Base-by-base conservation (phyloP, 1,140 invertebrate species). In the Atta cephalotes region DNA sequence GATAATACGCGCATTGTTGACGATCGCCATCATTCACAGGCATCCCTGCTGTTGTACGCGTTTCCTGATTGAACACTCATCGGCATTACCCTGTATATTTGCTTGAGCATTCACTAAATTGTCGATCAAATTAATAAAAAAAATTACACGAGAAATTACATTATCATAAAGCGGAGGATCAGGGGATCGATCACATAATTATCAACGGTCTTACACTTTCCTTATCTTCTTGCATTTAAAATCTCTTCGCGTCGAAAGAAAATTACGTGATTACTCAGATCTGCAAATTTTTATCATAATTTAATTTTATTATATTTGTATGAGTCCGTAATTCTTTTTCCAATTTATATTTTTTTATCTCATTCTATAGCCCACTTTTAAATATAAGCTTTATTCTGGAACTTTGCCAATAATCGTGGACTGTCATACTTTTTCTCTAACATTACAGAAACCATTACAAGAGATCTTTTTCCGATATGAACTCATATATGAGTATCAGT, bases 31-130 rank as follows among this genome's bases (percentile, higher is more conserved):
- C 80, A 84, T 76, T 74, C 80, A 60, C 80, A 49, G 68, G 25
- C 39, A 35, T 82, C 28, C 39, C 25, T 18, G 25, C 21, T 18
- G 35, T 31, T 60, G 25, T 74, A 39, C 21, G 80, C 80, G 18
- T 84, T 84, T 84, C 80, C 80, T 62, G 56, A 84, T 84, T 51
- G 58, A 74, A 84, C 70, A 62, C 80, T 74, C 80, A 84, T 84
- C 39, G 58, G 14, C 21, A 35, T 58, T 28, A 31, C n/a, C 31
- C 21, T 58, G 70, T 45, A 71, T 21, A 58, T 71, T 58, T 21
- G 16, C 51, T 45, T 18, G 9, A 58, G 25, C 53, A 16, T 71
- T 71, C 35, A 14, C 16, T 53, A 21, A 66, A 53, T 68, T 66
- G n/a, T 25, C 31, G 31, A 9, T 3, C 28, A 31, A 70, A 25